These are phyloP conservation scores for Rhinopomastus cyanomelas DNA, from an alignment of 2,113 vertebrate species.

Conservation along the genomic window DNA sequence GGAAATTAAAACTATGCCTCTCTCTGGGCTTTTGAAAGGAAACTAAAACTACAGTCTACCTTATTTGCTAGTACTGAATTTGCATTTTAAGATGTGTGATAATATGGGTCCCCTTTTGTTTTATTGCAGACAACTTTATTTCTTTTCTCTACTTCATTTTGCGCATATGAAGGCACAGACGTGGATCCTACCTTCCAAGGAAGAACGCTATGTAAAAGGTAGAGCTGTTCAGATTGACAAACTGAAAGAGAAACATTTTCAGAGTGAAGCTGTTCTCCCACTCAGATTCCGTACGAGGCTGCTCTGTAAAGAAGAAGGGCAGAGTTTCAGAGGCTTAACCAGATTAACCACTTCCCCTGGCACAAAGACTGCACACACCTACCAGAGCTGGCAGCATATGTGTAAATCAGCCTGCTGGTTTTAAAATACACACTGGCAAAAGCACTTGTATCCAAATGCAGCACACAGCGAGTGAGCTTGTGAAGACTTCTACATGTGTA, in stretches of 20 bases:
- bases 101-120: neutral
- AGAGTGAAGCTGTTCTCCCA: conserved; percentile 98
- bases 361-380: neutral
- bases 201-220: conserved; percentile 99
- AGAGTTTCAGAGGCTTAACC: conserved; percentile 34
- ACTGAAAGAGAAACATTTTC: conserved; percentile 99
- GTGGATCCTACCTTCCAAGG: conserved; percentile 85
- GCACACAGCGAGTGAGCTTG: neutral
- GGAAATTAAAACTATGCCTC: neutral
- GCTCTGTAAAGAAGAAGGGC: conserved; percentile 82
- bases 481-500: neutral
- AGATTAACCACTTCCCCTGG: neutral
- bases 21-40: neutral
- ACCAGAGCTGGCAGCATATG: neutral
- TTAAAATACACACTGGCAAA: neutral
- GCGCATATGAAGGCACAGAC: neutral
- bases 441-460: neutral
- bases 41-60: neutral
- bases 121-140: neutral
- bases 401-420: conserved; percentile 17
- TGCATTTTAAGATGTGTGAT: neutral
- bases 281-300: conserved; percentile 94
- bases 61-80: neutral
- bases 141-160: neutral
- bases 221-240: conserved; percentile 98